phyloP scores from a whole-genome alignment of 92 coral and sea anemone species.

The Porites evermanni region DNA sequence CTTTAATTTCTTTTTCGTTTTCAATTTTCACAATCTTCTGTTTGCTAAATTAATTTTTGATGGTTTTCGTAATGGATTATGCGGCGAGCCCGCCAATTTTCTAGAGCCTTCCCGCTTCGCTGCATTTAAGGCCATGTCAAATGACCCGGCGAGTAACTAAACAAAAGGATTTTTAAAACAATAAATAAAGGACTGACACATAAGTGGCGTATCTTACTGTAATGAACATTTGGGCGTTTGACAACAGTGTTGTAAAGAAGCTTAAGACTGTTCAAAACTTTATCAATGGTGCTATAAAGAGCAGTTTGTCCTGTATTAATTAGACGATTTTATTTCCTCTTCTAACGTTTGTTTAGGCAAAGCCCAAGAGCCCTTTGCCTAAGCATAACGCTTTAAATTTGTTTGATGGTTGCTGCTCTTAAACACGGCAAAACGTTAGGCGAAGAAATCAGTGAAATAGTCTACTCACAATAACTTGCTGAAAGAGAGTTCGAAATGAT shows the following conservation, averaged over 20 bases:
- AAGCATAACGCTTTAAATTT: background rate
- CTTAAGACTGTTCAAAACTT: slow-evolving; percentile 11
- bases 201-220: slow-evolving; percentile 17
- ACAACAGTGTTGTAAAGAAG: slow-evolving; percentile 18
- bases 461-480: background rate
- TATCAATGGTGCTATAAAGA: background rate
- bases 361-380: background rate
- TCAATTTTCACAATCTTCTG: background rate
- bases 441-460: background rate
- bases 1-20: background rate
- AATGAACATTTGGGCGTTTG: slow-evolving; percentile 22
- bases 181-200: slow-evolving; percentile 15
- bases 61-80: background rate
- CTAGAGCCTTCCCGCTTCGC: background rate
- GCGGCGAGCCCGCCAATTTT: slow-evolving; percentile 7
- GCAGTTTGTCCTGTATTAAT: background rate
- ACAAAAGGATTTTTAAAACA: slow-evolving; percentile 32
- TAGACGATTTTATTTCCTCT: background rate
- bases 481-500: background rate
- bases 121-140: background rate
- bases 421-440: background rate
- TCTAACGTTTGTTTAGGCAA: background rate
- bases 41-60: background rate
- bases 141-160: slow-evolving; percentile 3
- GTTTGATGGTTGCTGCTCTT: background rate